A percentile compares a stretch with the other conserved stretches of the same genome.
Conservation (phyloP, 1,140 invertebrate genomes). For the Drosophila nikananu region DNA sequence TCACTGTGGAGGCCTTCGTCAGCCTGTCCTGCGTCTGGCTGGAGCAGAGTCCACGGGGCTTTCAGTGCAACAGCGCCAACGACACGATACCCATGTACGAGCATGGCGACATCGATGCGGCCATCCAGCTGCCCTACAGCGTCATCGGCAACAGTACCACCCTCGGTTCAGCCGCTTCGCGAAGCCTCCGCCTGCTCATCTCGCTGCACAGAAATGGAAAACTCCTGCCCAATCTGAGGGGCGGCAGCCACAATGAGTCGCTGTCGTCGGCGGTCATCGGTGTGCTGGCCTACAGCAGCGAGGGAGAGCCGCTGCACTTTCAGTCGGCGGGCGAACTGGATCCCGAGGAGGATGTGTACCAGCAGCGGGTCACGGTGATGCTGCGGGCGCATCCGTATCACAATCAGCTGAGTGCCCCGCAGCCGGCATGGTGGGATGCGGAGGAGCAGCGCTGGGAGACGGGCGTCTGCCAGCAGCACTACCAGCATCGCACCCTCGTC, state of each 20-base stretch:
- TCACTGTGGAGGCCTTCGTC: conserved; percentile 89
- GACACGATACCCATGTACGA: conserved; percentile 87
- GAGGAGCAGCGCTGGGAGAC: conserved; percentile 88
- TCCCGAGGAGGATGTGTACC: conserved; percentile 86
- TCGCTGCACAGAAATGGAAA: conserved; percentile 90
- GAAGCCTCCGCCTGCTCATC: conserved; percentile 87
- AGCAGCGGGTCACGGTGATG: conserved; percentile 89
- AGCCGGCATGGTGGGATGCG: conserved; percentile 90
- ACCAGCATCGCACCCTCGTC: conserved; percentile 88
- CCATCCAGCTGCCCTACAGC: conserved; percentile 89
- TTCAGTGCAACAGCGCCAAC: conserved; percentile 90
- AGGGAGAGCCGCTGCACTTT: conserved; percentile 47
- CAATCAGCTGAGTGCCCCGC: conserved; percentile 86
- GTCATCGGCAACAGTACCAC: conserved; percentile 86
- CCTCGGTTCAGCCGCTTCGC: neutral
- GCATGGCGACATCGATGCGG: conserved; percentile 88
- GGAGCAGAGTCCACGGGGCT: conserved; percentile 78
- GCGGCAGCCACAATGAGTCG: conserved; percentile 79
- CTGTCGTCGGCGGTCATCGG: conserved; percentile 89
- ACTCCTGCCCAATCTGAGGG: conserved; percentile 87
- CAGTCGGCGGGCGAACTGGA: conserved; percentile 7
- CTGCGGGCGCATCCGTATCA: conserved; percentile 86
- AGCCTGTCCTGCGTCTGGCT: conserved; percentile 92
- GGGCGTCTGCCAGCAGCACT: conserved; percentile 89
- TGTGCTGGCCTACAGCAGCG: conserved; percentile 86